These are phyloP conservation scores for Onychomys arenicola DNA, from an alignment of 2,797 vertebrate species.

Conservation along the genomic window DNA sequence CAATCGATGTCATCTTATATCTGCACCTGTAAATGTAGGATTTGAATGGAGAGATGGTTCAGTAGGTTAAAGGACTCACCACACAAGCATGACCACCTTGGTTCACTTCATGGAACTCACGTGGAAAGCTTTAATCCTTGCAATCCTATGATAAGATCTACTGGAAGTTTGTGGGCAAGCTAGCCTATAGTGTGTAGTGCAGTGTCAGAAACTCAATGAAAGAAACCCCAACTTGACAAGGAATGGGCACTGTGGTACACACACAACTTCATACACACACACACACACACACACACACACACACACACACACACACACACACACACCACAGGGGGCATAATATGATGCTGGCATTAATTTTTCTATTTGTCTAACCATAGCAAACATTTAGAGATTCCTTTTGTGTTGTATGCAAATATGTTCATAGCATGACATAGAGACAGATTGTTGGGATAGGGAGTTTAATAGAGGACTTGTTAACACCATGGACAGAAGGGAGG, in stretches of 20 bases:
- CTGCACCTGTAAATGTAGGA: background rate
- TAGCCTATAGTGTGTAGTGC: too few relatives aligned
- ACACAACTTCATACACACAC: background rate
- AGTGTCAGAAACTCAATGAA: too few relatives aligned
- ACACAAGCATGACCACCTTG: background rate
- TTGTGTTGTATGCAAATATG: background rate
- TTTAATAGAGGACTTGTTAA: background rate
- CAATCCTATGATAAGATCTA: fast-evolving
- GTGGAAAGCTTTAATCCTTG: background rate
- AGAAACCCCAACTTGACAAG: background rate
- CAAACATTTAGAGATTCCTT: conserved; percentile 7
- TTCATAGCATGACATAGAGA: background rate
- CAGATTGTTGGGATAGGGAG: background rate
- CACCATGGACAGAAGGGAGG: background rate
- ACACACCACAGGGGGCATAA: background rate
- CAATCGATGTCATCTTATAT: background rate
- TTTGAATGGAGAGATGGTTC: background rate
- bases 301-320: background rate
- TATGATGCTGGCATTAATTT: conserved; percentile 12
- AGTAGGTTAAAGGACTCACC: background rate
- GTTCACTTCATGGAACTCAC: background rate
- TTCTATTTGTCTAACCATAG: conserved; percentile 26
- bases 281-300: background rate
- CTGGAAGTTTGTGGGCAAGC: background rate
- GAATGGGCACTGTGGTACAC: background rate